Percentiles rank a stretch among this genome's conserved stretches.
These are phyloP conservation scores for Lagopus muta DNA, from an alignment of 2,113 vertebrate species.

Conservation along the genomic window DNA sequence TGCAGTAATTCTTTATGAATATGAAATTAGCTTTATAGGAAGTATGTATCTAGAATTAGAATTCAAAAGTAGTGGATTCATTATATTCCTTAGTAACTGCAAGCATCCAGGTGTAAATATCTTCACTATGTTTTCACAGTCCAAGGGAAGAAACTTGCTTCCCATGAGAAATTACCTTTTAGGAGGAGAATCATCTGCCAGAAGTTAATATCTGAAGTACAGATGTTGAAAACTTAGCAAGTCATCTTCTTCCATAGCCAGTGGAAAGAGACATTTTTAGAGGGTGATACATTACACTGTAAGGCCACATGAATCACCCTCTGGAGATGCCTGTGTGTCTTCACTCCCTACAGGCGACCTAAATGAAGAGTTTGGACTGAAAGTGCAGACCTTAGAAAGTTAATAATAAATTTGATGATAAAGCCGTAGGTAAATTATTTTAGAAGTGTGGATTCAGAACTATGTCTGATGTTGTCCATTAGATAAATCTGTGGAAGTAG, in stretches of 20 bases:
- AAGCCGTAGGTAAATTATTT: slow-evolving; percentile 1
- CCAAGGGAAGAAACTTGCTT: background rate
- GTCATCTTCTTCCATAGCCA: slow-evolving; percentile 23
- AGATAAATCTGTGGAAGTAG: background rate
- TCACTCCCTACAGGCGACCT: background rate
- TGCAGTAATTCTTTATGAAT: background rate
- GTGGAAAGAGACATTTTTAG: slow-evolving; percentile 26
- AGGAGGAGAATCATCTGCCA: background rate
- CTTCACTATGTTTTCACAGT: background rate
- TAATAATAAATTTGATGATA: background rate
- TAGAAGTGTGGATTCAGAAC: background rate
- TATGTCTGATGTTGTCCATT: background rate
- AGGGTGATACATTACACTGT: background rate
- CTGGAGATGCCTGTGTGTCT: background rate
- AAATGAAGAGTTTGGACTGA: background rate
- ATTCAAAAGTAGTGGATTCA: background rate
- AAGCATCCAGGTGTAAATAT: background rate
- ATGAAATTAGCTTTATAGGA: background rate
- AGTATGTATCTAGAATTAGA: background rate
- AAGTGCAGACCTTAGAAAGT: slow-evolving; percentile 12
- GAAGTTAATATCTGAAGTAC: slow-evolving; percentile 7
- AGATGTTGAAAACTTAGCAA: background rate
- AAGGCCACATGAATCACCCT: slow-evolving; percentile 1
- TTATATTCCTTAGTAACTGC: background rate
- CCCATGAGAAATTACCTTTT: background rate